Evolutionary conservation across 2,888 invertebrate genomes (phyloP).

Genomic region (Polietes domitor): DNA sequence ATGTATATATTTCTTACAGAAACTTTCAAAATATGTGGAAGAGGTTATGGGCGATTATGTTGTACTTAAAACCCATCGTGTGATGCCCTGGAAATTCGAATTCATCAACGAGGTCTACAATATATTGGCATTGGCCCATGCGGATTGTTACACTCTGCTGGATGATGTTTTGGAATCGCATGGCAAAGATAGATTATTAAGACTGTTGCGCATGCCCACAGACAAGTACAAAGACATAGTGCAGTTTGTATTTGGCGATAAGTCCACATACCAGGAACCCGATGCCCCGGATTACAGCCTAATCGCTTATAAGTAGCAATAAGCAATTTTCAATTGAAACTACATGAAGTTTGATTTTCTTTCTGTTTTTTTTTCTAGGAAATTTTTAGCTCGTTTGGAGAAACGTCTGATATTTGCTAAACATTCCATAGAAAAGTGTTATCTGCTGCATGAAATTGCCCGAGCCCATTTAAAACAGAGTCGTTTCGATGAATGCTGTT

Average conservation of each 20-base stretch:
- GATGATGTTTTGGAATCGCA: conserved; percentile 54
- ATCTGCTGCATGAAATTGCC: conserved; percentile 74
- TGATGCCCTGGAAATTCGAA: conserved; percentile 80
- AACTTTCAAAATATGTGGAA: conserved; percentile 74
- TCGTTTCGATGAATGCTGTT: conserved; percentile 72
- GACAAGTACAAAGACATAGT: conserved; percentile 72
- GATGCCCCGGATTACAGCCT: conserved; percentile 70
- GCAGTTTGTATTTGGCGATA: conserved; percentile 76
- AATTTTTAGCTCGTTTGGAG: conserved; percentile 70
- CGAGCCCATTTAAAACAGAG: conserved; percentile 72
- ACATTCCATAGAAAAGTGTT: conserved; percentile 74
- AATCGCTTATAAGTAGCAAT: conserved; percentile 72
- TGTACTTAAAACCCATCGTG: conserved; percentile 76
- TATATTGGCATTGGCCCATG: conserved; percentile 76
- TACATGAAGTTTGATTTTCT: neutral
- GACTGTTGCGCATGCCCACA: conserved; percentile 69
- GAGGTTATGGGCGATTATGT: conserved; percentile 77
- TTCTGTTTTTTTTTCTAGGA: conserved; percentile 66
- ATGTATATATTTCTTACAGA: conserved; percentile 70
- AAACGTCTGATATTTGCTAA: conserved; percentile 72
- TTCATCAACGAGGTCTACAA: conserved; percentile 79
- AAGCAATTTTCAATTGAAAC: neutral
- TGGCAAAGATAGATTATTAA: conserved; percentile 61
- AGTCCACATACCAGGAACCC: conserved; percentile 70
- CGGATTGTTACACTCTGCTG: conserved; percentile 73